Evolutionary conservation across 1,140 invertebrate genomes (phyloP).

Genomic region (Papilio helenus): DNA sequence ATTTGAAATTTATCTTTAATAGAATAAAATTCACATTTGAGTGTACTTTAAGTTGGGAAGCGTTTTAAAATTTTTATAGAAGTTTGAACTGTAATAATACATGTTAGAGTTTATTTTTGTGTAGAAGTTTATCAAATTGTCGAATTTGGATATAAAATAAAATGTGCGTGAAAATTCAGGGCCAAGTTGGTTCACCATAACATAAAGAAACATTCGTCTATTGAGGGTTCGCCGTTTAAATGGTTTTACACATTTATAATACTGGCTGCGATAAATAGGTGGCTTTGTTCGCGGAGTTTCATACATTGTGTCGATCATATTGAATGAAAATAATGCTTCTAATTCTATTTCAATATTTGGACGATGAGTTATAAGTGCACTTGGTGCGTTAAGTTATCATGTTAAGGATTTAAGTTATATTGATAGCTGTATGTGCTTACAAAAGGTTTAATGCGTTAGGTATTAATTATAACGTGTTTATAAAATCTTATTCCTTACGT

Average conservation of each 20-base stretch:
- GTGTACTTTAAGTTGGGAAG: neutral
- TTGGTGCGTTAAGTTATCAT: constrained; percentile 46
- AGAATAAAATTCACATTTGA: constrained; percentile 34
- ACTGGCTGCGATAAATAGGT: constrained; percentile 78
- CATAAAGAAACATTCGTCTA: constrained; percentile 79
- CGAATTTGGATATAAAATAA: constrained; percentile 63
- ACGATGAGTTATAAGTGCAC: constrained; percentile 61
- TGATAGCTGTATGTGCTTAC: constrained; percentile 10
- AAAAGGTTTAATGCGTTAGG: neutral
- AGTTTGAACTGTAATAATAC: constrained; percentile 43
- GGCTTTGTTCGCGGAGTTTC: constrained; percentile 70
- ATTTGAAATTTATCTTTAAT: constrained; percentile 36
- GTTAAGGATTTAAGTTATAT: constrained; percentile 41
- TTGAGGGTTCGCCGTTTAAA: constrained; percentile 79
- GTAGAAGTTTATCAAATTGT: constrained; percentile 11
- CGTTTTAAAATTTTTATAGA: neutral
- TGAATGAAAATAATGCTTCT: constrained; percentile 80
- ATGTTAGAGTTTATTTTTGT: constrained; percentile 40
- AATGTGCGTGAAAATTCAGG: constrained; percentile 80
- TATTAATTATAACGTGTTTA: neutral
- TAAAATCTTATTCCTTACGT: neutral
- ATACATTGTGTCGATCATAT: constrained; percentile 74
- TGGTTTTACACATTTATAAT: constrained; percentile 83
- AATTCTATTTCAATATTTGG: constrained; percentile 80
- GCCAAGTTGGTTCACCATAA: constrained; percentile 81